Base-by-base conservation (phyloP, 2,113 vertebrate genomes). In the Casuarius casuarius region DNA sequence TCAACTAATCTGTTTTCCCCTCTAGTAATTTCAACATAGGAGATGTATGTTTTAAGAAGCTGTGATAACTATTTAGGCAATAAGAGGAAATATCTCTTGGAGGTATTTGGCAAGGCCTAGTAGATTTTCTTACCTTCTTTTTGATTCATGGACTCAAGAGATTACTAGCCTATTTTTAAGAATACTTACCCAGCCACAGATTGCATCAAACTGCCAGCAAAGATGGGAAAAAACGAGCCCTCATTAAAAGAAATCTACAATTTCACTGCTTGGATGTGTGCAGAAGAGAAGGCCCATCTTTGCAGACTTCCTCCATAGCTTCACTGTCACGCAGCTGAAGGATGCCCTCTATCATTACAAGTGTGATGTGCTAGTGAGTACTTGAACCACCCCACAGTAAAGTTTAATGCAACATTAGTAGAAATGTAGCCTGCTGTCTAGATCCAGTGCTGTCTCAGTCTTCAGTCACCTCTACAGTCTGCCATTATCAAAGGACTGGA, bases 1-100 rank as follows among this genome's bases (percentile, higher is more conserved):
- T 82, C 80, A 92, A 93, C 62, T 88, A 88, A 76, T 93, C 82
- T 94, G 31, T 85, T 94, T 93, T 94, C n/a, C 48, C 40, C 35
- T 54, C 54, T 66, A 83, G 63, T 88, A 70, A 85, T 90, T 93
- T 88, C 51, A 86, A 9, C 38, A 62, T 15, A 48, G 58, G 22
- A 67, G 35, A 81, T 78, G 48, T 0, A 20, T 76, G 49, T 59
- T 92, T 80, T 58, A 80, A 67, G 71, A 70, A 90, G 59, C 61
- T 93, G 44, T 70, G 71, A 35, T 86, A 86, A 88, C 62, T 92
- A n/a, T 42, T 94, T 85, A 73, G 35, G 80, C 52, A 88, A 79
- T 87, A 78, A 61, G 48, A 76, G 85, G 48, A 83, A 62, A 48
- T 90, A 83, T 90, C 4, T 76, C 58, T 88, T 72, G 15, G 51